Base-by-base conservation (phyloP, 2,888 invertebrate species). In the Pyralis farinalis region DNA sequence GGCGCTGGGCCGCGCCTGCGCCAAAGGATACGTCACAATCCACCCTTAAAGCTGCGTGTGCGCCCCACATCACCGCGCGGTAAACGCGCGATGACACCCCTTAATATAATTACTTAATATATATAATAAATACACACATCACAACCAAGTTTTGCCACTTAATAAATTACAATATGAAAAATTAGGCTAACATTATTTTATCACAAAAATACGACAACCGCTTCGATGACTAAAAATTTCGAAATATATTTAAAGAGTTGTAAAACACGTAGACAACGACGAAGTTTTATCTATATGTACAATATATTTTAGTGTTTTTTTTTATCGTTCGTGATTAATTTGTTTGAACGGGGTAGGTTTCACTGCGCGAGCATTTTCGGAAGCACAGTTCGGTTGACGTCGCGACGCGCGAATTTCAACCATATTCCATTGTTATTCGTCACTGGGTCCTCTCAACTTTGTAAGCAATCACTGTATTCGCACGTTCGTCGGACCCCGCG, bases 151-250 rank as follows among this genome's bases (percentile, higher is more conserved):
- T 87, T 85, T 83, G 80, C 83, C 85, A 86, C 84, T 82, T 83
- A 78, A 61, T 68, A 64, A 55, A 59, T 58, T 60, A 64, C 62
- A 60, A 58, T 54, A 54, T 53, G 45, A 52, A 51, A 51, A 53
- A 49, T 50, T 43, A 50, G 51, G 61, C 66, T 67, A 59, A 51
- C 48, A 55, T 52, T 56, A 58, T 63, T 51, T 61, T 83, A 85
- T 87, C 86, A 87, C 87, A 86, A 87, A 87, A 86, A 87, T 85
- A 87, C 87, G 87, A 88, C 87, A 88, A 87, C 88, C 87, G 83
- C 77, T 87, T 87, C 87, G 86, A 85, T 86, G 85, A 74, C 66
- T 75, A 80, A 83, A 82, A 75, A 63, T 69, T 81, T 75, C 71
- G 69, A 78, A 83, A 80, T 76, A 25, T 25, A 25, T 64, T 54